Evolutionary conservation across 2,113 vertebrate genomes (phyloP).

Genomic region (Anser cygnoides): DNA sequence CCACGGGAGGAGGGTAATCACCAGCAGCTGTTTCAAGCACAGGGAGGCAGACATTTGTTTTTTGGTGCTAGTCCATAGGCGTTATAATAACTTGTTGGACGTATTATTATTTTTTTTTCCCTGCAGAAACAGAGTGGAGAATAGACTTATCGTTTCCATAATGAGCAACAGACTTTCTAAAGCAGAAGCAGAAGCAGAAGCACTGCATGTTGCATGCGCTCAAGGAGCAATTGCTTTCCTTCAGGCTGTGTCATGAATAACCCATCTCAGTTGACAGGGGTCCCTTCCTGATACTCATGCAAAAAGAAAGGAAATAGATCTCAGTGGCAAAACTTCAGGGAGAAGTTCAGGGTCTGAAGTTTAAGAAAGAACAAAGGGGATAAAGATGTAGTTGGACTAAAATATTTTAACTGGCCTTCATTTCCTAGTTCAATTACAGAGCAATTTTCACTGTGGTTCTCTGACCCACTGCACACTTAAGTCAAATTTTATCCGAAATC

Average conservation of each 20-base stretch:
- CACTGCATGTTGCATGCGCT: not conserved
- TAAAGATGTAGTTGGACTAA: not conserved
- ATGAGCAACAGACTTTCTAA: slow-evolving; percentile 4
- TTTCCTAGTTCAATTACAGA: not conserved
- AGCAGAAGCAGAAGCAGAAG: not conserved
- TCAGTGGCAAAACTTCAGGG: not conserved
- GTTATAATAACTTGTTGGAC: not conserved
- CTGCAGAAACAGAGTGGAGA: not conserved
- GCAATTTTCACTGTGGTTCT: not conserved
- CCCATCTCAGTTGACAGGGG: not conserved
- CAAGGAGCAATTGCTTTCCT: not conserved
- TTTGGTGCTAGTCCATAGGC: not conserved
- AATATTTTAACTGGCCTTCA: not conserved
- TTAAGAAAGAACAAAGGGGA: not conserved
- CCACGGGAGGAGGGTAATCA: slow-evolving; percentile 42
- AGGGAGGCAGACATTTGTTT: slow-evolving; percentile 21
- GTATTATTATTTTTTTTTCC: not conserved
- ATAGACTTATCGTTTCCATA: slow-evolving; percentile 9
- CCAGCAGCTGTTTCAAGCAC: slow-evolving; percentile 35
- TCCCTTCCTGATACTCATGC: not conserved
- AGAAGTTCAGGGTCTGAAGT: not conserved
- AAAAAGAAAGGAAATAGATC: not conserved
- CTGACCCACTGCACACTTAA: not conserved
- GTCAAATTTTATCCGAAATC: not conserved
- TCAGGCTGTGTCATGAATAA: slow-evolving; percentile 4